Evolutionary conservation across 2,888 invertebrate species (phyloP), one percentile per base, ranked within the genome.

Genomic region (Sepioteuthis lessoniana): DNA sequence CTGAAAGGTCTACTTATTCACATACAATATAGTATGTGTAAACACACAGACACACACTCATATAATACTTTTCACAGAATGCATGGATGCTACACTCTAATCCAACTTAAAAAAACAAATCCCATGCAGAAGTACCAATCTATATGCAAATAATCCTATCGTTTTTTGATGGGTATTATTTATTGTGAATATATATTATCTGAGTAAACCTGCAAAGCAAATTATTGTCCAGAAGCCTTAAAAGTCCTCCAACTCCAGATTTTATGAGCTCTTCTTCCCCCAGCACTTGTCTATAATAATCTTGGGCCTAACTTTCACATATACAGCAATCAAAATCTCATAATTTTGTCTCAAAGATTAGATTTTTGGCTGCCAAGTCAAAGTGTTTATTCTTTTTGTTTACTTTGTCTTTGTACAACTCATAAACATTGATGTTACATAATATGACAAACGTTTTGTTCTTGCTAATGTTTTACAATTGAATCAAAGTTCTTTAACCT

Each of bases 401-500:
- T 76, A 76, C 76, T 55, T 55, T 13, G n/a, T 76, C n/a, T 76
- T 76, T 76, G 16, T 76, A 76, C 19, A 21, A 16, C 76, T 76
- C 35, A 16, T 76, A 76, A 76, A 76, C 76, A 76, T 76, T 76
- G 76, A 35, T 76, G n/a, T 76, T 76, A 76, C 76, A 76, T 35
- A 76, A 76, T 76, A 76, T 76, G n/a, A 76, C 76, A 16, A 13
- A 76, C 35, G n/a, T 76, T 76, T 76, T 76, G 76, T 76, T 76
- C 76, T 76, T 76, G 76, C 35, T 76, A 76, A 76, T 76, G 76
- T 76, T 76, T 76, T 76, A 76, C 76, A n/a, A 76, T 76, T 76
- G n/a, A 76, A 76, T 76, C n/a, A n/a, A 35, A 76, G n/a, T 76
- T 76, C 76, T 76, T 76, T 76, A 76, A 76, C 76, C 76, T 76